Percentiles rank a stretch among this genome's conserved stretches.
These are phyloP conservation scores for Manis javanica DNA, from an alignment of 2,797 vertebrate genomes.

Conservation along the genomic window DNA sequence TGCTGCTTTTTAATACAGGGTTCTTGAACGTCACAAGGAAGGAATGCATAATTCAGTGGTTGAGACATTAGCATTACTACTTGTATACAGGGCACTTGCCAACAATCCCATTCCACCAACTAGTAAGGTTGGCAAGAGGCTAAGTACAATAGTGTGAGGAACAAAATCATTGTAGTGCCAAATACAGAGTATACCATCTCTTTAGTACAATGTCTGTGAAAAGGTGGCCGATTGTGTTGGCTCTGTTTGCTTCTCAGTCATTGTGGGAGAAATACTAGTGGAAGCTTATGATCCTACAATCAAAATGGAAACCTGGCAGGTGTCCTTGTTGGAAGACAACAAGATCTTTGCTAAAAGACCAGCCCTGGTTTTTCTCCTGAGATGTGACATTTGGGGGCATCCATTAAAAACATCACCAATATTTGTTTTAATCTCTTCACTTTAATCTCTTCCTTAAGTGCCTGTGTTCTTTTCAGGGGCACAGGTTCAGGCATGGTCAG, in stretches of 20 bases:
- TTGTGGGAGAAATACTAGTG: not conserved
- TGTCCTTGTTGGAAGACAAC: constrained; percentile 62
- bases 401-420: constrained; percentile 49
- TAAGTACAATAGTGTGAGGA: not conserved
- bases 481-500: constrained; percentile 54
- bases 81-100: not conserved
- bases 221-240: constrained; percentile 1
- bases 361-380: not conserved
- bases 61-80: constrained; percentile 20
- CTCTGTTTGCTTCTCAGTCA: constrained; percentile 39
- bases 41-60: not conserved
- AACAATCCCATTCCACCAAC: constrained; percentile 17
- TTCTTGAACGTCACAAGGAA: constrained; percentile 19
- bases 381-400: constrained; percentile 52
- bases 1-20: constrained; percentile 14
- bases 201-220: not conserved
- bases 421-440: constrained; percentile 48
- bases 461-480: constrained; percentile 67
- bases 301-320: constrained; percentile 51
- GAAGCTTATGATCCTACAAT: constrained; percentile 7
- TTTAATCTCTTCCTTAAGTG: constrained; percentile 65
- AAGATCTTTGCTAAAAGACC: constrained; percentile 8
- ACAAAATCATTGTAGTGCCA: not conserved
- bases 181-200: not conserved
- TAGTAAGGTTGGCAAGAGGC: constrained; percentile 15